Evolutionary conservation across 2,113 vertebrate genomes (phyloP).

Genomic region (Numenius arquata): DNA sequence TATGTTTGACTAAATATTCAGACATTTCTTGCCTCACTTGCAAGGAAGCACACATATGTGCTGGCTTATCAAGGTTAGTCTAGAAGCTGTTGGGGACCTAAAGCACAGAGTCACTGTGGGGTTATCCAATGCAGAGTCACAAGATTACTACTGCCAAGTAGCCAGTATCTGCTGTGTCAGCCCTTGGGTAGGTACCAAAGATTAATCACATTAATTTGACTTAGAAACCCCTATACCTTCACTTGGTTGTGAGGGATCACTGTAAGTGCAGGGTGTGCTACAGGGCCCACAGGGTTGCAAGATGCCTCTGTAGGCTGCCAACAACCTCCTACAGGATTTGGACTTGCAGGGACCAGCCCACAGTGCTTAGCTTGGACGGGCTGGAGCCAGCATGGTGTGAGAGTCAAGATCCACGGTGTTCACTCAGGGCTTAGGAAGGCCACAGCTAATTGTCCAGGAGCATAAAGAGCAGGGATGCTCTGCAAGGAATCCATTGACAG

Average conservation of each 20-base stretch:
- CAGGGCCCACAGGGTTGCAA: neutral
- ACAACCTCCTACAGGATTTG: neutral
- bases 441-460: neutral
- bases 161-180: neutral
- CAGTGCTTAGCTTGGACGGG: neutral
- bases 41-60: neutral
- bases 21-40: neutral
- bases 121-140: neutral
- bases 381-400: rapidly evolving
- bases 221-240: neutral
- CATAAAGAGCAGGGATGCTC: neutral
- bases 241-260: too few relatives aligned
- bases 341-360: neutral
- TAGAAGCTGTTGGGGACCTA: neutral
- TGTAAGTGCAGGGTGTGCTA: neutral
- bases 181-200: neutral
- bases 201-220: neutral
- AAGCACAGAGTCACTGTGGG: neutral
- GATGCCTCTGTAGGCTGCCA: neutral
- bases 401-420: neutral
- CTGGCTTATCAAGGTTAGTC: neutral
- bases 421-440: neutral
- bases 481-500: neutral
- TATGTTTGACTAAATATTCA: neutral
- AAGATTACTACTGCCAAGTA: neutral